Evolutionary conservation across 2,113 vertebrate species (phyloP).

Genomic region (Otocyon megalotis): DNA sequence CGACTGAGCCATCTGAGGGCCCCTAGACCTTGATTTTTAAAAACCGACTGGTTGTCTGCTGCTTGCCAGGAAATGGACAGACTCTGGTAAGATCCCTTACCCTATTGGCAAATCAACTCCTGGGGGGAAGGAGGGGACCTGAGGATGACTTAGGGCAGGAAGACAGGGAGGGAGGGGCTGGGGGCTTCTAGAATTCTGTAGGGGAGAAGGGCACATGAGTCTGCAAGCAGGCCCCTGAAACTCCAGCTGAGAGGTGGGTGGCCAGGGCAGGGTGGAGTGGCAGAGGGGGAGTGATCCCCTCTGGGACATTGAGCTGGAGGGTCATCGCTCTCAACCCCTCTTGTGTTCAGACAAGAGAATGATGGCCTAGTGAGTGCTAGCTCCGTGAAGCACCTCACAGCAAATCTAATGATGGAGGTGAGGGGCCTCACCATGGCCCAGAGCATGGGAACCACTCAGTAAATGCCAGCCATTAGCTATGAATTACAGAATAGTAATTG

Average conservation of each 20-base stretch:
- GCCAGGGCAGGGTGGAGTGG: not conserved
- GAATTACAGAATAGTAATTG: not conserved
- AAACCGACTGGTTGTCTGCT: not conserved
- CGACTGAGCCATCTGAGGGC: not conserved
- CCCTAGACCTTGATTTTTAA: not conserved
- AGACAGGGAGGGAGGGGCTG: no score
- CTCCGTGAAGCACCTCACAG: not conserved
- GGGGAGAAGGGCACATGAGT: not conserved
- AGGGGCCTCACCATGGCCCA: not conserved
- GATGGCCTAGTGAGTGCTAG: not conserved
- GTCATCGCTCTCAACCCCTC: not conserved
- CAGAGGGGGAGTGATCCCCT: not conserved
- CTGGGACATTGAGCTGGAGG: not conserved
- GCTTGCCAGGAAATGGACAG: not conserved
- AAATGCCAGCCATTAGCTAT: not conserved
- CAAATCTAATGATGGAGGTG: not conserved
- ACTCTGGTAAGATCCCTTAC: not conserved
- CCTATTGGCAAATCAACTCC: not conserved
- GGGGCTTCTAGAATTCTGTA: not conserved
- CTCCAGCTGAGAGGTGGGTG: not conserved
- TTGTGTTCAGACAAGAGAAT: not conserved
- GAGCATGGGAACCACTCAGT: fast-evolving
- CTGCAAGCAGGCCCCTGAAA: not conserved
- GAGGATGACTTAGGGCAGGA: fast-evolving
- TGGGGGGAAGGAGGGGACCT: not conserved